Base-by-base conservation (phyloP, 2,888 invertebrate genomes). In the Anodontia alba region DNA sequence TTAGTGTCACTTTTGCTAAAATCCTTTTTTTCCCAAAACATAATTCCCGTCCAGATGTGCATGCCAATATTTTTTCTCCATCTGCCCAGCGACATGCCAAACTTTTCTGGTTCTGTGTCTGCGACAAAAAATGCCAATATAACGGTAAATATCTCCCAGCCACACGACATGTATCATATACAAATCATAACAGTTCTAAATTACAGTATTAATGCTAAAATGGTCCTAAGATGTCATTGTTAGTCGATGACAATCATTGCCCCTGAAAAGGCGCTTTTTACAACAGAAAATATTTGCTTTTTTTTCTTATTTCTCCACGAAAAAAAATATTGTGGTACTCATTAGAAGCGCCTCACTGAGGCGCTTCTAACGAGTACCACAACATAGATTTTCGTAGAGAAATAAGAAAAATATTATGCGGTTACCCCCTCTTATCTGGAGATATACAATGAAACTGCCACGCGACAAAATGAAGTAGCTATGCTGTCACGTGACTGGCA, bases 381-480 rank as follows among this genome's bases (percentile, higher is more conserved):
- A n/a, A n/a, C n/a, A n/a, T n/a, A n/a, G n/a, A n/a, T n/a, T n/a
- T n/a, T n/a, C n/a, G n/a, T n/a, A n/a, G n/a, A n/a, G n/a, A n/a
- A n/a, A n/a, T n/a, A n/a, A n/a, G n/a, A n/a, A n/a, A n/a, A n/a
- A n/a, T n/a, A n/a, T n/a, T n/a, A n/a, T n/a, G n/a, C n/a, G n/a
- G n/a, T n/a, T n/a, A n/a, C n/a, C n/a, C n/a, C n/a, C n/a, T n/a
- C n/a, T n/a, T n/a, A n/a, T n/a, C n/a, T n/a, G n/a, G n/a, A n/a
- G n/a, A n/a, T n/a, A n/a, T n/a, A n/a, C n/a, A n/a, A n/a, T n/a
- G n/a, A 81, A 86, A 73, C 38, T 86, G 83, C 85, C 85, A 86
- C 85, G 85, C 85, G 85, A 80, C 85, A 73, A 80, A 73, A 77
- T 79, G 82, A 78, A 79, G 73, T 80, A 79, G 68, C 81, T 71